Conservation (phyloP, 2,888 invertebrate genomes). For the Aquatica leii region DNA sequence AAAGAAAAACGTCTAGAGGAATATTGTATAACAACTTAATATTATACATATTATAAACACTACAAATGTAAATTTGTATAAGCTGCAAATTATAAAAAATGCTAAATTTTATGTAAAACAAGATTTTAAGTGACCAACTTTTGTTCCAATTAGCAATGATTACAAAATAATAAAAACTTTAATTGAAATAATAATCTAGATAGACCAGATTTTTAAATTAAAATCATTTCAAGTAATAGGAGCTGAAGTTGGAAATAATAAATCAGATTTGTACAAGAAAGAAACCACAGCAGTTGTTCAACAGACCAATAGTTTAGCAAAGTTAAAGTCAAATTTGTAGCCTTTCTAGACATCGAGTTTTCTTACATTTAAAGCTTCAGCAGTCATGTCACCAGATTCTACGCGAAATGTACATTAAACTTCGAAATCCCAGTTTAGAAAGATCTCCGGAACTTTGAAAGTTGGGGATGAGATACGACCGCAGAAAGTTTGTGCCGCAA, state of each 20-base stretch:
- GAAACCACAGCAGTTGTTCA: slow-evolving; percentile 19
- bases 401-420: slow-evolving; percentile 38
- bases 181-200: no score
- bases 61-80: no score
- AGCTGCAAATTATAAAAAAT: no score
- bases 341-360: slow-evolving; percentile 31
- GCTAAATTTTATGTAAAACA: no score
- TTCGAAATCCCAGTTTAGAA: slow-evolving; percentile 36
- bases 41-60: no score
- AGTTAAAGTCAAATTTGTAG: slow-evolving; percentile 35
- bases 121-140: no score
- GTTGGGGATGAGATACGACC: slow-evolving; percentile 32
- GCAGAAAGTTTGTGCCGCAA: slow-evolving; percentile 34
- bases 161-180: no score
- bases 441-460: slow-evolving; percentile 31
- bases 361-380: slow-evolving; percentile 34
- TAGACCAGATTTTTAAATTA: no score
- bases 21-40: no score
- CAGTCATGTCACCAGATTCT: slow-evolving; percentile 36
- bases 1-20: no score
- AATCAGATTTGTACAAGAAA: neutral
- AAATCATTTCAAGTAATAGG: no score
- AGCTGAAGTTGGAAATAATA: neutral
- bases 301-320: slow-evolving; percentile 16
- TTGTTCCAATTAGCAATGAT: no score